phyloP scores from a whole-genome alignment of 2,888 invertebrate genomes.

The Nebria salina region DNA sequence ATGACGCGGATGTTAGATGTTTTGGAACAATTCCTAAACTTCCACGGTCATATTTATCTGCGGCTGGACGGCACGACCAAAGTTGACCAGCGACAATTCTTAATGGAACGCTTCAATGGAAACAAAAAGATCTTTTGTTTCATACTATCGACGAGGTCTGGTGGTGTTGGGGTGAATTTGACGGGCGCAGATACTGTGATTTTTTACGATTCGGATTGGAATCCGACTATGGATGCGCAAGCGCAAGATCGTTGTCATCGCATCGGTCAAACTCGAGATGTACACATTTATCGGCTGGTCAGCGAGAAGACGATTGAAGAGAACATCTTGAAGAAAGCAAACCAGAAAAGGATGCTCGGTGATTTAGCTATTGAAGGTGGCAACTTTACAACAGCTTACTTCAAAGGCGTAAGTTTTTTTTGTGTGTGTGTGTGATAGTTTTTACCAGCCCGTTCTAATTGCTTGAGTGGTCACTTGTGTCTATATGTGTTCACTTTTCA shows the following conservation, averaged over 20 bases:
- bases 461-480: background rate
- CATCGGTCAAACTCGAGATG: slow-evolving; percentile 98
- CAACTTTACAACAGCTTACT: slow-evolving; percentile 97
- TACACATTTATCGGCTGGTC: slow-evolving; percentile 95
- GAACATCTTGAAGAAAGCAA: slow-evolving; percentile 98
- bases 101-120: slow-evolving; percentile 98
- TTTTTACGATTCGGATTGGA: slow-evolving; percentile 99
- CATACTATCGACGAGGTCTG: slow-evolving; percentile 96
- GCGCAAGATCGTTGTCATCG: slow-evolving; percentile 97
- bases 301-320: slow-evolving; percentile 98
- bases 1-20: slow-evolving; percentile 99
- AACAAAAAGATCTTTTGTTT: slow-evolving; percentile 96
- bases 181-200: slow-evolving; percentile 99
- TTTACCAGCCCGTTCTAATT: background rate
- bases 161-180: slow-evolving; percentile 97
- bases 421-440: slow-evolving; percentile 10
- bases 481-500: background rate
- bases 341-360: slow-evolving; percentile 94
- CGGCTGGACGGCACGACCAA: slow-evolving; percentile 95
- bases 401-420: slow-evolving; percentile 76
- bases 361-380: slow-evolving; percentile 99
- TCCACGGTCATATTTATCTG: slow-evolving; percentile 96
- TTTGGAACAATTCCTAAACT: slow-evolving; percentile 94
- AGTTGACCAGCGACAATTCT: slow-evolving; percentile 91
- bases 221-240: slow-evolving; percentile 99